These are phyloP conservation scores for Gavialis gangeticus DNA, from an alignment of 2,113 vertebrate genomes.

Conservation along the genomic window DNA sequence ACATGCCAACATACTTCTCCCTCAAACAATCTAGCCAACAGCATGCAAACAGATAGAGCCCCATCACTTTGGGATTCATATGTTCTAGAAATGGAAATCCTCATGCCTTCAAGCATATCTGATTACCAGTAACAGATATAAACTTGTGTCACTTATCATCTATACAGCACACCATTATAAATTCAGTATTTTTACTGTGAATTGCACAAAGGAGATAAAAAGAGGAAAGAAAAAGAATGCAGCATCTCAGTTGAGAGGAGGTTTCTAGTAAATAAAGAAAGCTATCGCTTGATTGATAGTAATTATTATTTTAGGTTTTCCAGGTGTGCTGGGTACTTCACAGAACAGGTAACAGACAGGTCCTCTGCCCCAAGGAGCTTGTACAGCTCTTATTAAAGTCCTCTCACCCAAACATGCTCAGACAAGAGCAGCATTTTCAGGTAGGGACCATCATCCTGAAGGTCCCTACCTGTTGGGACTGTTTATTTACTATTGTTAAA, in stretches of 20 bases:
- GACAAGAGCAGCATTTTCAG: not conserved
- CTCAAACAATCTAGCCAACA: not conserved
- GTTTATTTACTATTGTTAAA: not conserved
- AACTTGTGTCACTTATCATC: not conserved
- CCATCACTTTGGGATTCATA: not conserved
- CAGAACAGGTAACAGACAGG: not conserved
- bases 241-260: not conserved
- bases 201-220: not conserved
- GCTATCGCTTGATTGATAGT: not conserved
- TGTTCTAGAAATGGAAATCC: constrained; percentile 9
- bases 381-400: not conserved
- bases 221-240: not conserved
- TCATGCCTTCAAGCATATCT: not conserved
- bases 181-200: not conserved
- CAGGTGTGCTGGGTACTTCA: rapidly evolving
- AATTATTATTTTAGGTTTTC: not conserved
- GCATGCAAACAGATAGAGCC: not conserved
- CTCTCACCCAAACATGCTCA: not conserved
- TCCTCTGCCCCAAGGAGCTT: not conserved
- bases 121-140: not conserved
- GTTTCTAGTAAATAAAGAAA: not conserved
- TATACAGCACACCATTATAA: not conserved
- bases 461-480: not conserved
- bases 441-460: not conserved
- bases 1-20: not conserved